Percentiles rank a stretch among this genome's conserved stretches.
Conservation (phyloP, 37 sponge, comb jelly and placozoan species). For the Ephydatia muelleri region DNA sequence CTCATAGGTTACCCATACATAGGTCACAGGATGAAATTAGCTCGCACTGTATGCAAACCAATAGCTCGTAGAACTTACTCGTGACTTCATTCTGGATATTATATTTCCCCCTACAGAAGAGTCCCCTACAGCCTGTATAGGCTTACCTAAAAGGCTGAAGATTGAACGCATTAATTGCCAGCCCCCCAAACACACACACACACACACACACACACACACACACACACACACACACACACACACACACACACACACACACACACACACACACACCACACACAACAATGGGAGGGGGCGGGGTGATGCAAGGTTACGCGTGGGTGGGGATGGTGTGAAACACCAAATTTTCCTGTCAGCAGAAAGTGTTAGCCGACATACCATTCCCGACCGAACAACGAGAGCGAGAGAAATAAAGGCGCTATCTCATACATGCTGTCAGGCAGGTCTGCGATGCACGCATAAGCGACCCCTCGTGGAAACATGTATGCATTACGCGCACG, state of each 20-base stretch:
- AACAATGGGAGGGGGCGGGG: too few relatives aligned
- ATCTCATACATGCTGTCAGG: neutral
- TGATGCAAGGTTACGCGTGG: too few relatives aligned
- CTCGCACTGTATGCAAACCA: too few relatives aligned
- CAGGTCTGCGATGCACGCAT: too few relatives aligned
- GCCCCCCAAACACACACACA: slow-evolving; percentile 15
- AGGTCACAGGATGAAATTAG: neutral
- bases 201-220: neutral
- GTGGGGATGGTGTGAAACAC: too few relatives aligned
- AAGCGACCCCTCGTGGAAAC: neutral
- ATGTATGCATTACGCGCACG: neutral
- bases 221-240: slow-evolving; percentile 3
- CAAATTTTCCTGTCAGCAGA: too few relatives aligned
- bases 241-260: slow-evolving; percentile 3
- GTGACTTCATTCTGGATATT: slow-evolving; percentile 62
- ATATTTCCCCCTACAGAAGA: slow-evolving; percentile 31
- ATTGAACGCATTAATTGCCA: neutral
- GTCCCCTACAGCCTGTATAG: neutral
- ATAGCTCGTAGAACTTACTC: slow-evolving; percentile 48
- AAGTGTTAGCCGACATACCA: too few relatives aligned
- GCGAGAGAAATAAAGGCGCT: neutral
- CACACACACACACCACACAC: neutral
- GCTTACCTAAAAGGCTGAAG: slow-evolving; percentile 27
- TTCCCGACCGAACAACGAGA: neutral
- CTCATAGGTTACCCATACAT: neutral